Evolutionary conservation across 2,888 invertebrate species (phyloP).

Genomic region (Chloroclysta siterata): DNA sequence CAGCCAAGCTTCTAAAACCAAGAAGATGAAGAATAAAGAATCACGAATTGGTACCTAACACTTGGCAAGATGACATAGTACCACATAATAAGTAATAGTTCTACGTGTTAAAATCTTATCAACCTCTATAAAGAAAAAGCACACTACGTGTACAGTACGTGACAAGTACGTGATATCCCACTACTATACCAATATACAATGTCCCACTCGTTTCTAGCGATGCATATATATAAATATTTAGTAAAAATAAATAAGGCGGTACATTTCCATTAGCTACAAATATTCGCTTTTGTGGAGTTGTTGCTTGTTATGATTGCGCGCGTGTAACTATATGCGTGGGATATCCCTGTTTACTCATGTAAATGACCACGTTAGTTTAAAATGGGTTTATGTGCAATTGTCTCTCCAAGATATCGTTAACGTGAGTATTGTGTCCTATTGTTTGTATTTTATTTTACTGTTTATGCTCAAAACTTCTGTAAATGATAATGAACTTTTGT

Average conservation of each 20-base stretch:
- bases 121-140: no score
- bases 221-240: neutral
- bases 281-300: conserved; percentile 18
- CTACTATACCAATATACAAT: no score
- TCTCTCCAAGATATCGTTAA: conserved; percentile 2
- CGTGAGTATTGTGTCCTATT: neutral
- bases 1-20: no score
- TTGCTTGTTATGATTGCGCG: conserved; percentile 27
- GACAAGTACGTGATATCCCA: no score
- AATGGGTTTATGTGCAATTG: conserved; percentile 10
- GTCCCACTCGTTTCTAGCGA: neutral
- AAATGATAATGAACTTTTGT: neutral
- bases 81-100: no score
- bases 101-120: no score
- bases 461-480: neutral
- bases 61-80: no score
- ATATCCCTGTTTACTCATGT: conserved; percentile 21
- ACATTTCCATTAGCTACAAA: neutral
- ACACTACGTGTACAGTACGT: no score
- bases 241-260: neutral
- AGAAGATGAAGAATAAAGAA: no score
- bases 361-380: conserved; percentile 5
- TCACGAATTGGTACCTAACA: no score
- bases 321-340: conserved; percentile 41
- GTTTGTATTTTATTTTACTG: neutral